phyloP scores from a whole-genome alignment of 2,113 vertebrate species.

The Urocolius indicus region DNA sequence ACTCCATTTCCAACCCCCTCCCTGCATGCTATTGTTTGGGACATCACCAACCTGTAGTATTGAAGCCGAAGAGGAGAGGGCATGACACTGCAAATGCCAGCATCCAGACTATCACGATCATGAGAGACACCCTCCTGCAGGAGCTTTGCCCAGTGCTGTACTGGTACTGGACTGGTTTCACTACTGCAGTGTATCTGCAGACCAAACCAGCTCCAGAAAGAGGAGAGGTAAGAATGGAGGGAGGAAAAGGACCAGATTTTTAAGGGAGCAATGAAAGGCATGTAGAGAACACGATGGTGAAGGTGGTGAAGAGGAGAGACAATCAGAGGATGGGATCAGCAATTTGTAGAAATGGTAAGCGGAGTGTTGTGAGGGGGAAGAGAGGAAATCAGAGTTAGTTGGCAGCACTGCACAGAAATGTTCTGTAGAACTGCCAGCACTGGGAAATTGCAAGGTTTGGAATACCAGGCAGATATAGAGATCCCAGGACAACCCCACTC shows the following conservation, averaged over 20 bases:
- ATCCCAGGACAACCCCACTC: not conserved
- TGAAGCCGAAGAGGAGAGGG: constrained; percentile 93
- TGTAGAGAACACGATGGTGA: not conserved
- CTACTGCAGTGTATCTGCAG: constrained; percentile 91
- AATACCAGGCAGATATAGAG: not conserved
- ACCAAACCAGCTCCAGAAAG: constrained; percentile 20
- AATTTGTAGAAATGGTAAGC: constrained; percentile 14
- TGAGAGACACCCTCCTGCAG: constrained; percentile 87
- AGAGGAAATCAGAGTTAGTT: constrained; percentile 40
- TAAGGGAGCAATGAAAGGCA: not conserved
- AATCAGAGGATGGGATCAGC: not conserved
- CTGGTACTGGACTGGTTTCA: constrained; percentile 92
- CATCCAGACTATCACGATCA: constrained; percentile 91
- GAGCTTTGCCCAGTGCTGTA: constrained; percentile 91
- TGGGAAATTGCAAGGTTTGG: not conserved
- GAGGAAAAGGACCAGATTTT: not conserved
- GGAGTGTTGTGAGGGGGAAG: not conserved
- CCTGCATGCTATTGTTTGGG: fast-evolving
- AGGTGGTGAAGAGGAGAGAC: not conserved
- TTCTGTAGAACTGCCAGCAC: not conserved
- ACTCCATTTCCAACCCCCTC: not conserved
- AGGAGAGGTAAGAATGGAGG: not conserved
- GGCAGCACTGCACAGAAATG: not conserved
- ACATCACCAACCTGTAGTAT: constrained; percentile 88
- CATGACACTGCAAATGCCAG: constrained; percentile 92